Conservation (phyloP, 1,140 invertebrate species). For the Zaprionus africanus region DNA sequence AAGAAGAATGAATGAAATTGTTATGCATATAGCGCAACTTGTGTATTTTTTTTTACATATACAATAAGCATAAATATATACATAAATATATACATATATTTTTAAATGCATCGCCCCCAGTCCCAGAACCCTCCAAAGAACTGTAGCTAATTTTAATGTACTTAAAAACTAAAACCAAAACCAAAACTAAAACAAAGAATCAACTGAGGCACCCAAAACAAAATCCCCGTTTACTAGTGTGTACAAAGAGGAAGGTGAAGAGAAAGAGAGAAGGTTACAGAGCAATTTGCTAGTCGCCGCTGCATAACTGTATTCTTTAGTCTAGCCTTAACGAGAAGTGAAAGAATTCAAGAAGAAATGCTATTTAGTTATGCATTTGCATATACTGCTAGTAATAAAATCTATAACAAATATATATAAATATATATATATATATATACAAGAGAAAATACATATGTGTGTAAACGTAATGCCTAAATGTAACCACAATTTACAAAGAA, state of each 20-base stretch:
- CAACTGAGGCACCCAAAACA: conserved; percentile 24
- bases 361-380: conserved; percentile 56
- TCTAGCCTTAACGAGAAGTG: conserved; percentile 48
- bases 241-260: conserved; percentile 33
- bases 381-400: conserved; percentile 49
- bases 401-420: conserved; percentile 36
- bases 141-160: conserved; percentile 72
- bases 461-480: conserved; percentile 45
- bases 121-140: conserved; percentile 63
- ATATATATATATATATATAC: conserved; percentile 39
- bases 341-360: conserved; percentile 13
- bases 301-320: conserved; percentile 69
- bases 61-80: conserved; percentile 14
- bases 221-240: conserved; percentile 31
- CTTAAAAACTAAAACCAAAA: conserved; percentile 42
- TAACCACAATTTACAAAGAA: conserved; percentile 63
- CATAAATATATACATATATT: conserved; percentile 16
- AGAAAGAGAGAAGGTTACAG: conserved; percentile 4
- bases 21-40: conserved; percentile 55
- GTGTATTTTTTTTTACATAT: conserved; percentile 59
- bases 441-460: conserved; percentile 35
- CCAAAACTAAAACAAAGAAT: conserved; percentile 2
- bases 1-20: conserved; percentile 27
- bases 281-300: conserved; percentile 67
- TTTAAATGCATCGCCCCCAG: conserved; percentile 36